These are phyloP conservation scores for Barbus barbus DNA, from an alignment of 2,113 vertebrate species.

Conservation along the genomic window DNA sequence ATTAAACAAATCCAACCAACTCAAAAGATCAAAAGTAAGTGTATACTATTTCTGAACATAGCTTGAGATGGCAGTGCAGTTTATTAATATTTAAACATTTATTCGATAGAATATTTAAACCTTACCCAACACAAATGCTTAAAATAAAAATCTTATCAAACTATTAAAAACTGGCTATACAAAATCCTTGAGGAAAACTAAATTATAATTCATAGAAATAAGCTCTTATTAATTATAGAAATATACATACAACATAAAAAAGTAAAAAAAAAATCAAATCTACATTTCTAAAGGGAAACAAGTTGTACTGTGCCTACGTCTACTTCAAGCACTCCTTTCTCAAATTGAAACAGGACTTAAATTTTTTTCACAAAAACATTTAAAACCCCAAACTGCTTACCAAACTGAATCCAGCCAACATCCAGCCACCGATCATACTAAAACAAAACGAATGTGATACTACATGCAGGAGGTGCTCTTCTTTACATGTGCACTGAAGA, in stretches of 20 bases:
- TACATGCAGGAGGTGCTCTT: background rate
- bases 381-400: background rate
- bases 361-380: background rate
- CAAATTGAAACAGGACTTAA: background rate
- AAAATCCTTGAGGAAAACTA: background rate
- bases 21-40: background rate
- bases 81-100: background rate
- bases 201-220: background rate
- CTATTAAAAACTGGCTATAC: background rate
- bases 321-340: background rate
- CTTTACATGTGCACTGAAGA: background rate
- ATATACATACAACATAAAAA: background rate
- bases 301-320: background rate
- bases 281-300: background rate
- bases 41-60: background rate
- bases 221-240: background rate
- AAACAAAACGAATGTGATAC: background rate
- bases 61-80: background rate
- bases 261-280: background rate
- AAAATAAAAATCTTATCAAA: background rate
- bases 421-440: background rate
- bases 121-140: background rate
- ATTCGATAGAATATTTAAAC: background rate
- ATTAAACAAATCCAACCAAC: background rate
- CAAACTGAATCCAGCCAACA: constrained; percentile 5